phyloP scores from a whole-genome alignment of 2,797 vertebrate genomes.

The Cyclopterus lumpus region DNA sequence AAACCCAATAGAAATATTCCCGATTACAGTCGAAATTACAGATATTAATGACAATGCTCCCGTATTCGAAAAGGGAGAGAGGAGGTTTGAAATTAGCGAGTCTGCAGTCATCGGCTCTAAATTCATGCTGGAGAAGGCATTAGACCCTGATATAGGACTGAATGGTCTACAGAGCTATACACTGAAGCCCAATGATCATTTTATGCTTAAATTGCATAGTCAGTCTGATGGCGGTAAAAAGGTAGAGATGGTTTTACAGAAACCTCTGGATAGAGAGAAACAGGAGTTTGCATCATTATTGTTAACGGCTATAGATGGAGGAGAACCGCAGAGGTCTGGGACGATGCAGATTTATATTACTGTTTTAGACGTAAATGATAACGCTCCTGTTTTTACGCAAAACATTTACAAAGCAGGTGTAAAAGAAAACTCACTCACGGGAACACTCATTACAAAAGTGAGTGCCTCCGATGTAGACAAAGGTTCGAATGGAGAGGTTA shows the following conservation, averaged over 20 bases:
- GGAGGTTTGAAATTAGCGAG: constrained; percentile 77
- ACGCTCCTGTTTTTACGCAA: constrained; percentile 77
- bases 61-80: constrained; percentile 59
- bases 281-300: constrained; percentile 57
- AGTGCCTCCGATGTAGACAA: constrained; percentile 77
- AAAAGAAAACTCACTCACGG: constrained; percentile 63
- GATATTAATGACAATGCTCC: constrained; percentile 82
- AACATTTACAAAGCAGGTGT: constrained; percentile 68
- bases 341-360: constrained; percentile 72
- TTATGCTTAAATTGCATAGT: constrained; percentile 67
- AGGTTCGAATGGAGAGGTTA: constrained; percentile 66
- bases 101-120: constrained; percentile 68
- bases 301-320: constrained; percentile 74
- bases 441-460: constrained; percentile 61
- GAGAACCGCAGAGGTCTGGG: constrained; percentile 70
- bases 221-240: constrained; percentile 66
- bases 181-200: constrained; percentile 72
- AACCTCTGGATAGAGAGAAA: constrained; percentile 73
- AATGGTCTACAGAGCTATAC: constrained; percentile 76
- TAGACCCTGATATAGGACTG: constrained; percentile 72
- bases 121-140: constrained; percentile 73
- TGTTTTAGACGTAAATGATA: constrained; percentile 77
- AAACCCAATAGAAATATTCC: constrained; percentile 78
- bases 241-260: constrained; percentile 78
- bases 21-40: constrained; percentile 72